A percentile compares a stretch with the other conserved stretches of the same genome.
These are phyloP conservation scores for Pseudomyrmex concolor DNA, from an alignment of 1,140 invertebrate species.

Conservation along the genomic window DNA sequence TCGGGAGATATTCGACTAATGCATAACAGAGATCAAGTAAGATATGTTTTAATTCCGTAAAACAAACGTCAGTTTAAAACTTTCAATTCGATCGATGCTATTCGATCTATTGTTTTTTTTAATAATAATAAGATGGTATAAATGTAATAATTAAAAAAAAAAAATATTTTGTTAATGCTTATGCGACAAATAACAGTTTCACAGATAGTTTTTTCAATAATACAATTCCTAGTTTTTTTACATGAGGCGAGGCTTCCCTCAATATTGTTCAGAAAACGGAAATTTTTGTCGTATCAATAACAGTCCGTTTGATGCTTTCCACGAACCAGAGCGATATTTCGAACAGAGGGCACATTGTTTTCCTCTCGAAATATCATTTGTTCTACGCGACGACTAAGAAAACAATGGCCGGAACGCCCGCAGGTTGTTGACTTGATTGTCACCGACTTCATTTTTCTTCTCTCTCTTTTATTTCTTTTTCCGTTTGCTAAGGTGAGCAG, in stretches of 20 bases:
- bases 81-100: background rate
- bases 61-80: background rate
- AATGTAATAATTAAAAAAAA: background rate
- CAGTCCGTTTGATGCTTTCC: conserved; percentile 65
- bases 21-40: too few relatives aligned
- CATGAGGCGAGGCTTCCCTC: background rate
- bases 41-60: too few relatives aligned
- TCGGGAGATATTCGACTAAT: background rate
- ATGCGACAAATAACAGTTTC: background rate
- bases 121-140: background rate
- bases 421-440: conserved; percentile 79
- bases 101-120: background rate
- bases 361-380: conserved; percentile 74
- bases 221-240: too few relatives aligned
- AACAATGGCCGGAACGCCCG: conserved; percentile 76
- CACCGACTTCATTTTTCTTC: conserved; percentile 68
- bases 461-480: conserved; percentile 50
- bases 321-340: conserved; percentile 64
- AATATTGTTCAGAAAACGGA: conserved; percentile 38
- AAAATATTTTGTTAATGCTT: background rate
- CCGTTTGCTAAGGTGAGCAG: conserved; percentile 28
- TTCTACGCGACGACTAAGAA: conserved; percentile 64
- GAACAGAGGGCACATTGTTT: conserved; percentile 68
- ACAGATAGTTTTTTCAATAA: background rate
- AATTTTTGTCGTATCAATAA: conserved; percentile 61